Base-by-base conservation (phyloP, 2,888 invertebrate species). In the Melieria omissa region DNA sequence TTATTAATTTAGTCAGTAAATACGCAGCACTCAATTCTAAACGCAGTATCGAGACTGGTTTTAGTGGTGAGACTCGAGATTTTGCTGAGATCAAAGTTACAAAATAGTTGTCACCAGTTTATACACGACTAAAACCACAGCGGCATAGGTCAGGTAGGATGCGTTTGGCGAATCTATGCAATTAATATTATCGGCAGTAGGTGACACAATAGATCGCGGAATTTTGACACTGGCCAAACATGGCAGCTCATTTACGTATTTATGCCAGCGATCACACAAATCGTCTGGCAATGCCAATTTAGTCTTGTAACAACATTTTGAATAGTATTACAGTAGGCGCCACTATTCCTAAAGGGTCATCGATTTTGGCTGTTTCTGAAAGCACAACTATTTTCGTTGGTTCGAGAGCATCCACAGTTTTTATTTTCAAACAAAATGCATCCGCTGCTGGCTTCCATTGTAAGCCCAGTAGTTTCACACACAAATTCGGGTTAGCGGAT, bases 1-100 rank as follows among this genome's bases (percentile, higher is more conserved):
- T 65, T 55, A 73, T 42, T 42, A 75, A 67, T 58, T 67, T 71
- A 16, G 70, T 46, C 49, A 72, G 14, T 10, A 75, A 58, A 4
- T 71, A 16, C 29, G 73, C 72, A 12, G 72, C 73, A 55, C 68
- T 74, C 16, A 75, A 60, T 49, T 75, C 72, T 6, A 72, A 63
- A 7, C 75, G 70, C 3, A 65, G 72, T 12, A 75, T 75, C 4
- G 67, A 65, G 0, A 73, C 44, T 47, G 70, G 54, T 65, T 71
- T 66, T 12, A 16, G 1, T 10, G 49, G 49, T 49, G 49, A 9
- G 2, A 55, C 55, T 2, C 55, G n/a, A 6, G 55, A 4, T 55
- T 55, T 55, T 55, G 55, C 55, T 6, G 55, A n/a, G 16, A 55
- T 55, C 16, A 55, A 55, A n/a, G 7, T 7, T 55, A 55, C 5